Percentiles rank a stretch among this genome's conserved stretches.
Evolutionary conservation across 2,113 vertebrate genomes (phyloP).

Genomic region (Megaceryle maxima): DNA sequence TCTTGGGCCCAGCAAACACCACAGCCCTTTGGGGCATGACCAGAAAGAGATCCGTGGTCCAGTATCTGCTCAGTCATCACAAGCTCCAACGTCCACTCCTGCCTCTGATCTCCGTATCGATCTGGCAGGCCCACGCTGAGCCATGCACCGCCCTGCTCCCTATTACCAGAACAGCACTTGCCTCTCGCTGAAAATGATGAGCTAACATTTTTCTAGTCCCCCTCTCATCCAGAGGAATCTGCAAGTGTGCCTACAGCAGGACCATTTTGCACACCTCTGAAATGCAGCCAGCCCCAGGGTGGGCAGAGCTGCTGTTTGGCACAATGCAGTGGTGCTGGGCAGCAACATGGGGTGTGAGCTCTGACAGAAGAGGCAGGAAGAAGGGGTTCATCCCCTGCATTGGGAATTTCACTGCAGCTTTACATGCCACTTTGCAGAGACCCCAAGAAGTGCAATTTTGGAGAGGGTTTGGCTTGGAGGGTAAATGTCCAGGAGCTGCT

Average conservation of each 20-base stretch:
- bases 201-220: slow-evolving; percentile 8
- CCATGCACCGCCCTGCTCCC: not conserved
- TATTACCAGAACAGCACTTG: slow-evolving; percentile 56
- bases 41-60: not conserved
- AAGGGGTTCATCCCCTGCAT: not conserved
- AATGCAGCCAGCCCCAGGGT: not conserved
- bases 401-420: not conserved
- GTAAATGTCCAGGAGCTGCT: not conserved
- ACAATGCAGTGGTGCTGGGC: accelerated
- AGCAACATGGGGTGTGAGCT: accelerated
- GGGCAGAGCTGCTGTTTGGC: not conserved
- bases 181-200: not conserved
- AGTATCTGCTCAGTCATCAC: slow-evolving; percentile 57
- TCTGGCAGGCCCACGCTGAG: not conserved
- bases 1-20: not conserved
- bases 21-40: not conserved
- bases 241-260: not conserved
- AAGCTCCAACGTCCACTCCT: not conserved
- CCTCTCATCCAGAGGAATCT: not conserved
- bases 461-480: not conserved
- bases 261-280: not conserved
- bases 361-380: accelerated
- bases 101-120: slow-evolving; percentile 49
- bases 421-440: accelerated
- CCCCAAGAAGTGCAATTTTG: not conserved